A percentile compares a stretch with the other conserved stretches of the same genome.
phyloP scores from a whole-genome alignment of 2,797 vertebrate genomes.

The Malurus splendens region DNA sequence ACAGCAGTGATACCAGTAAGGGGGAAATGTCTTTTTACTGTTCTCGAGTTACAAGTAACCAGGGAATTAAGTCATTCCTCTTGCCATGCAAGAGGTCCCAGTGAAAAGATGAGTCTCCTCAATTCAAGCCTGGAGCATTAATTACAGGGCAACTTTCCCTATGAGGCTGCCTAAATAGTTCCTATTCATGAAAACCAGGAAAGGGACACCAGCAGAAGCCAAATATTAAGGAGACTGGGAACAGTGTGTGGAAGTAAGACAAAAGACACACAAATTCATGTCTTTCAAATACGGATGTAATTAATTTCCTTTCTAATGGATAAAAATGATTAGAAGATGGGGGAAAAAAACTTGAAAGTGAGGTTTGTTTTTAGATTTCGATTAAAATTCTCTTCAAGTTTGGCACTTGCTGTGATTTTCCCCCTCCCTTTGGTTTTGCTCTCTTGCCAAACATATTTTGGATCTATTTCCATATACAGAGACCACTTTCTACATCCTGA shows the following conservation, averaged over 20 bases:
- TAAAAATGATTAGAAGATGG: conserved; percentile 2
- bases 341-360: not conserved
- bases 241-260: not conserved
- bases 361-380: conserved; percentile 39
- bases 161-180: not conserved
- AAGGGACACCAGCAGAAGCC: not conserved
- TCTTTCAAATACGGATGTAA: conserved; percentile 25
- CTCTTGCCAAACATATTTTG: conserved; percentile 67
- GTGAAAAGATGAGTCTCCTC: not conserved
- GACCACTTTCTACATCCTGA: conserved; percentile 66
- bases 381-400: conserved; percentile 51
- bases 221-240: not conserved
- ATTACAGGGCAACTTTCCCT: not conserved
- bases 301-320: conserved; percentile 39
- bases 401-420: conserved; percentile 63
- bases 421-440: conserved; percentile 60
- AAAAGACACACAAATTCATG: not conserved
- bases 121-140: not conserved
- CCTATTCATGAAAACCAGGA: not conserved
- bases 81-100: not conserved
- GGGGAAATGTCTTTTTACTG: not conserved
- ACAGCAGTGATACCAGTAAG: not conserved
- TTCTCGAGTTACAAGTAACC: not conserved
- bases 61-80: not conserved
- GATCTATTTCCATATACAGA: conserved; percentile 68